Evolutionary conservation across 2,888 invertebrate species (phyloP).

Genomic region (Pyralis farinalis): DNA sequence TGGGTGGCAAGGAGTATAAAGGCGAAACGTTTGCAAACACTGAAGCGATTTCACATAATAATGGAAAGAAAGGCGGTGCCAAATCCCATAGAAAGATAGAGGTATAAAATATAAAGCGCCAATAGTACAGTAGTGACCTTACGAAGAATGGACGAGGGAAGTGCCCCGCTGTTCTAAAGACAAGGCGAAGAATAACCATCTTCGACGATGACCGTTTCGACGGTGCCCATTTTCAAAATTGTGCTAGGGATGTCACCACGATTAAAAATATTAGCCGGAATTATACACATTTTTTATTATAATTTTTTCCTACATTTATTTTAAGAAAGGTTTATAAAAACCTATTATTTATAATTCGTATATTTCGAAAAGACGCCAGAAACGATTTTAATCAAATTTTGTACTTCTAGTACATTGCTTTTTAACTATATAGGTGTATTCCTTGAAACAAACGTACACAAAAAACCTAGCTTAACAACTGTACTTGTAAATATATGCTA

Average conservation of each 20-base stretch:
- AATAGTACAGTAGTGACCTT: conserved; percentile 63
- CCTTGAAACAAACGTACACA: too few relatives aligned
- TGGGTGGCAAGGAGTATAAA: conserved; percentile 59
- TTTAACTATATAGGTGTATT: too few relatives aligned
- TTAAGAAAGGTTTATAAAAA: too few relatives aligned
- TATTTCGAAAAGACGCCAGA: too few relatives aligned
- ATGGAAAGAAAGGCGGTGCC: conserved; percentile 54
- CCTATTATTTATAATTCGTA: too few relatives aligned
- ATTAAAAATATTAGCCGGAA: too few relatives aligned
- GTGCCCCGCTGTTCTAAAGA: conserved; percentile 57
- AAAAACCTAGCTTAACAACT: too few relatives aligned
- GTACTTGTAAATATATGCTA: too few relatives aligned
- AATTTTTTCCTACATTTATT: too few relatives aligned
- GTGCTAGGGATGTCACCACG: conserved; percentile 32
- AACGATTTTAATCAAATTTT: too few relatives aligned
- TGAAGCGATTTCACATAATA: conserved; percentile 40
- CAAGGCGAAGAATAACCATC: conserved; percentile 46
- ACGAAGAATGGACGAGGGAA: conserved; percentile 54
- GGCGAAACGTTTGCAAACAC: conserved; percentile 73
- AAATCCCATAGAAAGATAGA: conserved; percentile 47
- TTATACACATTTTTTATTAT: too few relatives aligned
- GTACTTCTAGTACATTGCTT: too few relatives aligned
- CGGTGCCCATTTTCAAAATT: conserved; percentile 33
- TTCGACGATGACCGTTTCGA: conserved; percentile 55
- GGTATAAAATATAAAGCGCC: conserved; percentile 42